These are phyloP conservation scores for Python bivittatus DNA, from an alignment of 2,113 vertebrate genomes.

Conservation along the genomic window DNA sequence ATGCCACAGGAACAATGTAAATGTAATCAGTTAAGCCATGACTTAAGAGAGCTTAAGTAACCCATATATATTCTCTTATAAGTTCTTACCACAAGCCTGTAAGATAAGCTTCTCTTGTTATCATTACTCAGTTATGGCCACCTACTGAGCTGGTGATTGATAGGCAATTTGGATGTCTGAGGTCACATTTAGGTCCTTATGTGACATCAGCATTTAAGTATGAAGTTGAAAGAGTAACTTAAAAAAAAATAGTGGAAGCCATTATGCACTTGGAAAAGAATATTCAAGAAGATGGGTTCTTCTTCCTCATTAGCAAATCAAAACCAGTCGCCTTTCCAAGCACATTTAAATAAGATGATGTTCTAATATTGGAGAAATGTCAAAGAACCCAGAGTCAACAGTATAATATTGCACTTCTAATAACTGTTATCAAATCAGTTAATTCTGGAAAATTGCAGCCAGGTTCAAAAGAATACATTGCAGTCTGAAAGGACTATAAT, in stretches of 20 bases:
- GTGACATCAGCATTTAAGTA: not conserved
- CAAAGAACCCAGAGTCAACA: not conserved
- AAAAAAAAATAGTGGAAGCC: not conserved
- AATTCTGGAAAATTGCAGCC: not conserved
- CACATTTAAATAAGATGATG: not conserved
- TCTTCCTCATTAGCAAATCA: constrained; percentile 1
- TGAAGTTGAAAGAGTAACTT: not conserved
- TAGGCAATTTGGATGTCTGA: not conserved
- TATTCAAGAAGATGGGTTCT: not conserved
- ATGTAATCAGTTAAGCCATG: not conserved
- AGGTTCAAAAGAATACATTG: not conserved
- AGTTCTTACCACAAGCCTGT: not conserved
- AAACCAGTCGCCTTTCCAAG: constrained; percentile 20
- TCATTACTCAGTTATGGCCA: not conserved
- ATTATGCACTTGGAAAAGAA: constrained; percentile 2
- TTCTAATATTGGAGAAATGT: not conserved
- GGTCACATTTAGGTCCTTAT: not conserved
- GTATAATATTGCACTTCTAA: not conserved
- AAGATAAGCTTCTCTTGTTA: not conserved
- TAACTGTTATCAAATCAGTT: not conserved
- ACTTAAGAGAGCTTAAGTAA: not conserved
- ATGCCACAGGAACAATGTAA: not conserved
- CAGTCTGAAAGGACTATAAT: not conserved
- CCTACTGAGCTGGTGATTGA: not conserved
- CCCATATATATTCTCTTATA: not conserved